Evolutionary conservation across 2,113 vertebrate species (phyloP).

Genomic region (Sinocyclocheilus maitianheensis): DNA sequence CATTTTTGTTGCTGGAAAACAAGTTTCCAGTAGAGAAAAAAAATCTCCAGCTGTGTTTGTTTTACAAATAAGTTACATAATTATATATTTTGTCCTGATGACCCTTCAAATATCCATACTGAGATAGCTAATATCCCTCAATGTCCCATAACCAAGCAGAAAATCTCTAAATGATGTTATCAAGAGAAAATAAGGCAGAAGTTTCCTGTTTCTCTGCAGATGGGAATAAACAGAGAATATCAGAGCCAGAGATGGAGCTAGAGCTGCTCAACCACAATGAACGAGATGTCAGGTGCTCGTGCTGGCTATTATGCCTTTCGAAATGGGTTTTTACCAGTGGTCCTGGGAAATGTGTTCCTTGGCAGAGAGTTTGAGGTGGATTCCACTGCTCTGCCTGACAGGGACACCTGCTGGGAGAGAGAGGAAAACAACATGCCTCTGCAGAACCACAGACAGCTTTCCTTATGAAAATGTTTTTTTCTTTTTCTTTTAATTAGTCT

Average conservation of each 20-base stretch:
- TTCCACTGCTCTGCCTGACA: conserved; percentile 68
- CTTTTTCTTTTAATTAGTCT: no score
- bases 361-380: conserved; percentile 54
- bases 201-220: conserved; percentile 26
- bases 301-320: conserved; percentile 45
- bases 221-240: not conserved
- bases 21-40: not conserved
- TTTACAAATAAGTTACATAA: not conserved
- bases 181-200: not conserved
- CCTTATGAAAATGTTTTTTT: no score
- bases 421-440: conserved; percentile 47
- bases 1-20: no score
- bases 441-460: not conserved
- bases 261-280: no score
- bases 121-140: conserved; percentile 32
- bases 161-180: conserved; percentile 48
- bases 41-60: conserved; percentile 25
- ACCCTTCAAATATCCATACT: not conserved
- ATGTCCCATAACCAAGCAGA: conserved; percentile 33
- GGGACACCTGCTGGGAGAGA: conserved; percentile 73
- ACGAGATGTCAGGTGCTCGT: conserved; percentile 21
- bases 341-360: conserved; percentile 51
- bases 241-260: not conserved
- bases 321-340: conserved; percentile 57
- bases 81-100: not conserved